Conservation (phyloP, 2,113 vertebrate genomes). For the Nesogale talazaci region DNA sequence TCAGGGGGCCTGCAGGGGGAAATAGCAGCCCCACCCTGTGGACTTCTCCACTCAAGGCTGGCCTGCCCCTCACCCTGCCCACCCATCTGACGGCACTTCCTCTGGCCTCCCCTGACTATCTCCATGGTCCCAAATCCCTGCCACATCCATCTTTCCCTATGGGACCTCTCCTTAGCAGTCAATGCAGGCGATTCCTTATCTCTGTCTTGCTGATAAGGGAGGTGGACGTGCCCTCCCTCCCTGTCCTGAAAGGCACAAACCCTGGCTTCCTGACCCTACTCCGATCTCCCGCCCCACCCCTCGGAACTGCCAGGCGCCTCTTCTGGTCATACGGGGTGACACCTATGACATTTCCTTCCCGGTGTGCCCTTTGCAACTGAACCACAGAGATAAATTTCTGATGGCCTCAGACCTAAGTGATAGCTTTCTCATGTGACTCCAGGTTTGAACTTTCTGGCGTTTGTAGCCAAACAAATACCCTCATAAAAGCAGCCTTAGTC, state of each 20-base stretch:
- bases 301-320: neutral
- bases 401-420: neutral
- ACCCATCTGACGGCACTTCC: neutral
- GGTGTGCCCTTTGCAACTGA: neutral
- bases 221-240: neutral
- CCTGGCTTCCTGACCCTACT: neutral
- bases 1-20: no score
- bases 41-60: no score
- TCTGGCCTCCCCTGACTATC: neutral
- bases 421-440: neutral
- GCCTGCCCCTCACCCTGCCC: neutral
- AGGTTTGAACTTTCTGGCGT: neutral
- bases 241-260: neutral
- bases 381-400: neutral
- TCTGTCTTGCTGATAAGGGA: neutral
- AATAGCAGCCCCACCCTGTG: no score
- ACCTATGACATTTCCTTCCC: no score
- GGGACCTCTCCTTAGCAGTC: slow-evolving; percentile 1
- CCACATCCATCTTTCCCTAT: neutral
- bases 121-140: neutral
- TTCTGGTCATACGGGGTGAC: no score
- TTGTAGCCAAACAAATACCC: slow-evolving; percentile 9
- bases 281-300: neutral
- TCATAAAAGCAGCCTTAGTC: neutral
- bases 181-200: neutral